Percentiles rank a stretch among this genome's conserved stretches.
These are phyloP conservation scores for Atta colombica DNA, from an alignment of 1,140 invertebrate species.

Conservation along the genomic window DNA sequence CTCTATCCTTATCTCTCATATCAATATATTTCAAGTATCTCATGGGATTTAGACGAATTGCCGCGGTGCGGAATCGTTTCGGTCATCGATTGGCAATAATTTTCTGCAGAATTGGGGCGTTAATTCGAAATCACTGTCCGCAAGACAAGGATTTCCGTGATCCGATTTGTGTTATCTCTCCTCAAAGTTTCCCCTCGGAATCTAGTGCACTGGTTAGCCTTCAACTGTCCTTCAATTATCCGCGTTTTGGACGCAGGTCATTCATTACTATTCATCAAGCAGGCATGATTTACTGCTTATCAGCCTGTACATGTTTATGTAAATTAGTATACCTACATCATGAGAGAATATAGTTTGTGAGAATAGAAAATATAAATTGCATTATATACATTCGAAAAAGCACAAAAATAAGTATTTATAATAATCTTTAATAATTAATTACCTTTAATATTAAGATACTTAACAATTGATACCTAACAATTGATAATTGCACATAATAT, in stretches of 20 bases:
- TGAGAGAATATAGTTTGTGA: neutral
- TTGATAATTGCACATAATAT: neutral
- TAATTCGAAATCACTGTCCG: constrained; percentile 56
- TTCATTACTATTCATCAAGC: constrained; percentile 34
- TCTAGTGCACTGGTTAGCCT: constrained; percentile 31
- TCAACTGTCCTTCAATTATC: constrained; percentile 54
- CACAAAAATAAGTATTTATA: neutral
- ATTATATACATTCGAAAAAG: neutral
- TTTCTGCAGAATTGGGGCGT: constrained; percentile 47
- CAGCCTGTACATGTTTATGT: neutral
- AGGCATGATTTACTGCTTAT: neutral
- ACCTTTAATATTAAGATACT: neutral
- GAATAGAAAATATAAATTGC: neutral
- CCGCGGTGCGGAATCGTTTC: constrained; percentile 10
- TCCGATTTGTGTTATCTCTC: constrained; percentile 71
- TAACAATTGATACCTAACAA: neutral
- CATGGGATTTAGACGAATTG: constrained; percentile 37
- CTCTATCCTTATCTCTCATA: neutral
- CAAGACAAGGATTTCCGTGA: constrained; percentile 68
- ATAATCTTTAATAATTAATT: neutral
- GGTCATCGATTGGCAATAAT: constrained; percentile 66
- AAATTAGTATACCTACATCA: neutral
- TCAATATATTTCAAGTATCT: constrained; percentile 7
- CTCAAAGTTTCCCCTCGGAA: constrained; percentile 38
- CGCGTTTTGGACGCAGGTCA: neutral